phyloP scores from a whole-genome alignment of 2,113 vertebrate species.

The Rhabdornis inornatus region DNA sequence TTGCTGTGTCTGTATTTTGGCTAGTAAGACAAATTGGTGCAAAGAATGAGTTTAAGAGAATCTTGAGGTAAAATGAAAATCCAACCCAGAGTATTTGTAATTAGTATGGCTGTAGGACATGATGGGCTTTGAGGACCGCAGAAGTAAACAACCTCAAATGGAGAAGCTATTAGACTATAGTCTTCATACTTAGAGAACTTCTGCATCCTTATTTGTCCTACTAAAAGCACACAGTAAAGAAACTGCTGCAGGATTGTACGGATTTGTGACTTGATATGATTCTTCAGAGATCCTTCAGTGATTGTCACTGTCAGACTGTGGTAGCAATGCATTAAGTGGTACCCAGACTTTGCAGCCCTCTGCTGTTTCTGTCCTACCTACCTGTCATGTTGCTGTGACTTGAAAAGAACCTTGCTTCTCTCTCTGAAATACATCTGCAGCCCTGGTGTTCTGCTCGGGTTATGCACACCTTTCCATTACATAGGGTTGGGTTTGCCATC shows the following conservation, averaged over 20 bases:
- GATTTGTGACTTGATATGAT: background rate
- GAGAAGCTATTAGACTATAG: background rate
- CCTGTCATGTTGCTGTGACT: background rate
- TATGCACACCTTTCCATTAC: background rate
- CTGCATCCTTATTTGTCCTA: background rate
- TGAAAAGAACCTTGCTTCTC: background rate
- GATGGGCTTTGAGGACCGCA: background rate
- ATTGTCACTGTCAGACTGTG: background rate
- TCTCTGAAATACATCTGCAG: background rate
- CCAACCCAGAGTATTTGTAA: background rate
- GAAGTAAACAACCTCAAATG: background rate
- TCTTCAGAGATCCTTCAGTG: background rate
- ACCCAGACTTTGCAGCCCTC: background rate
- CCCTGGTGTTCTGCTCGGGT: background rate
- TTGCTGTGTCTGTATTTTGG: rapidly evolving
- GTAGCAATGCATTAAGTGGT: background rate
- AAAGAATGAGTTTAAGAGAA: background rate
- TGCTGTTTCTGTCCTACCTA: background rate
- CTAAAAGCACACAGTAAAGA: background rate
- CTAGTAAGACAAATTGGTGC: background rate
- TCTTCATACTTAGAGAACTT: background rate
- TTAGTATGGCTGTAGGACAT: background rate
- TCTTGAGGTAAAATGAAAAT: background rate
- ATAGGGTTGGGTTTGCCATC: background rate
- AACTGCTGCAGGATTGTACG: background rate